Base-by-base conservation (phyloP, 2,888 invertebrate species). In the Periphyllus acericola region DNA sequence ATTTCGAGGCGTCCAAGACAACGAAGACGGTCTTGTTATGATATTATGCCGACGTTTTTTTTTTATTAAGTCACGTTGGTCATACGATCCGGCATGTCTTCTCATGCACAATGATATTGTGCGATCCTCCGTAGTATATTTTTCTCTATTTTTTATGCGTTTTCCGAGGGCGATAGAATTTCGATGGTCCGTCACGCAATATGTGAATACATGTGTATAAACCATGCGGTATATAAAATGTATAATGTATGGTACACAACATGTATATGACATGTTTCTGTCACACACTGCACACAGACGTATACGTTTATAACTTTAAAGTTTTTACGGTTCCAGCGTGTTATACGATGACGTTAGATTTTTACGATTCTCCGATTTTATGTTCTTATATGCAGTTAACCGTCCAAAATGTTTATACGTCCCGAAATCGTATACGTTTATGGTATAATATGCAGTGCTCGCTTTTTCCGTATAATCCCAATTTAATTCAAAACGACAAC, bases 331-430 rank as follows among this genome's bases (percentile, higher is more conserved):
- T 46, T 46, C 14, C 34, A 1, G 32, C 72, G 34, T 34, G 32
- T 36, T 34, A 68, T 68, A 68, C 68, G 68, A n/a, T n/a, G 11
- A n/a, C 68, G 68, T 68, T 68, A 68, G 68, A 2, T 68, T 74
- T 74, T 74, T 74, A 74, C 36, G 74, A 74, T 25, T 34, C 34
- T 36, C 36, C 34, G 74, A 14, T 74, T 74, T 74, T 74, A 74
- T 74, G 36, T 74, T 21, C n/a, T 2, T 32, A 74, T 21, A 25
- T 60, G 25, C 21, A 74, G 19, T 74, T 17, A 21, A 36, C 5
- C 14, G 25, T 74, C 71, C 36, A 6, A 72, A 72, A 72, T 32
- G 74, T 74, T 74, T 74, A n/a, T n/a, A 36, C 34, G 36, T 74
- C 19, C 36, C 36, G 21, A 74, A 29, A 68, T 68, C 29, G 4